Evolutionary conservation across 2,113 vertebrate species (phyloP).

Genomic region (Columbina picui): DNA sequence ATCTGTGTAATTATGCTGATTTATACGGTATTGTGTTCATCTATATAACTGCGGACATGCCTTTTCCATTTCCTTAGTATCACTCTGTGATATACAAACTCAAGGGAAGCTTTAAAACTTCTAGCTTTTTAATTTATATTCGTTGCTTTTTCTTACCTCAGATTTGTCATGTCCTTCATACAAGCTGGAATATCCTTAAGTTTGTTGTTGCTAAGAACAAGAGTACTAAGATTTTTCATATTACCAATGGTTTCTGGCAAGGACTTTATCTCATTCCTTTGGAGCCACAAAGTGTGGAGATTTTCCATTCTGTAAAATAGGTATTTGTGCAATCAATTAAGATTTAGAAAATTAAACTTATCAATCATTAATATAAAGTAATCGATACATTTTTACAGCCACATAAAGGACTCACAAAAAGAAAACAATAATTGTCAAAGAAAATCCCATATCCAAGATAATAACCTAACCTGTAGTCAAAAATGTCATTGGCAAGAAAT

Average conservation of each 20-base stretch:
- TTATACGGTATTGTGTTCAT: neutral
- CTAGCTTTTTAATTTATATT: neutral
- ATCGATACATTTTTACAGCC: neutral
- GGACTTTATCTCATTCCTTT: conserved; percentile 86
- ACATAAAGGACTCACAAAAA: neutral
- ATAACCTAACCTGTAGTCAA: neutral
- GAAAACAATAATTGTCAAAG: neutral
- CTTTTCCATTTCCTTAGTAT: neutral
- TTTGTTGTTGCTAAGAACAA: conserved; percentile 91
- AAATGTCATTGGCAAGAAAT: neutral
- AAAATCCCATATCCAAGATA: neutral
- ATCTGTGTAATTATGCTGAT: neutral
- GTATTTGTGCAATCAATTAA: neutral
- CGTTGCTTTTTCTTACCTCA: conserved; percentile 77
- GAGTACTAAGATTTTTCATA: conserved; percentile 86
- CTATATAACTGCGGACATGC: neutral
- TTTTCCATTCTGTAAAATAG: conserved; percentile 85
- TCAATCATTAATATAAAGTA: neutral
- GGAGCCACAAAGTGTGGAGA: conserved; percentile 93
- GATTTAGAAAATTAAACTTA: neutral
- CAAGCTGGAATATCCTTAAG: conserved; percentile 86
- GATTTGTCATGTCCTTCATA: conserved; percentile 88
- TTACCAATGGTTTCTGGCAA: conserved; percentile 87
- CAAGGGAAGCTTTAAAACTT: neutral
- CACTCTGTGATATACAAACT: neutral